These are phyloP conservation scores for Epinephelus lanceolatus DNA, from an alignment of 2,113 vertebrate genomes.

Conservation along the genomic window DNA sequence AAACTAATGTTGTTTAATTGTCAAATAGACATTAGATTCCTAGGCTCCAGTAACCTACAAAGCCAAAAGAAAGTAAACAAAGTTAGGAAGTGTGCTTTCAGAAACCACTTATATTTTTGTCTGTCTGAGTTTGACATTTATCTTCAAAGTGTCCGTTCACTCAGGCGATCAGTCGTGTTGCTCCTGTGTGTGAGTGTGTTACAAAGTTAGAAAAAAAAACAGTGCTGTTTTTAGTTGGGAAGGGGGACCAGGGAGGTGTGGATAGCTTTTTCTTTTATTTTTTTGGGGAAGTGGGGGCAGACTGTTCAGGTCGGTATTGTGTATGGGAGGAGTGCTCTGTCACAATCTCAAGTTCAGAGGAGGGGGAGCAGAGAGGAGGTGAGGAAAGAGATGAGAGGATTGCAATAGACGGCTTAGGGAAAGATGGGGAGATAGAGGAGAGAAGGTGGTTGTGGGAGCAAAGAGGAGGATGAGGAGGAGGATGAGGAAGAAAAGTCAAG, in stretches of 20 bases:
- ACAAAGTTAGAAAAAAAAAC: background rate
- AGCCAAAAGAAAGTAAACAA: background rate
- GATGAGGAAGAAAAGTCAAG: slow-evolving; percentile 43
- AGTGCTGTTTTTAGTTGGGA: background rate
- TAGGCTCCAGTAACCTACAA: background rate
- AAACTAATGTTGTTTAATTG: background rate
- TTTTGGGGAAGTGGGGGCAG: background rate
- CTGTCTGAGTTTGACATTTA: background rate
- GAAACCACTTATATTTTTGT: background rate
- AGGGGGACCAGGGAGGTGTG: background rate
- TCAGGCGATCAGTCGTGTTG: background rate
- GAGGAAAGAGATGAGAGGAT: slow-evolving; percentile 25
- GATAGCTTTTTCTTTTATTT: slow-evolving; percentile 2
- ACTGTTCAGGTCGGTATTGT: slow-evolving; percentile 14
- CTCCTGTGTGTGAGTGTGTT: background rate
- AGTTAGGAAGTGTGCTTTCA: background rate
- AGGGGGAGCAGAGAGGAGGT: background rate
- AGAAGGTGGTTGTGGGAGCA: background rate
- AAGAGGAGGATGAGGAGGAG: background rate
- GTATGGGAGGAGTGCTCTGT: background rate
- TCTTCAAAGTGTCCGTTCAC: slow-evolving; percentile 5
- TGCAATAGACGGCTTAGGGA: slow-evolving; percentile 25
- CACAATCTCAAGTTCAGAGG: slow-evolving; percentile 12
- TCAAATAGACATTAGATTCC: background rate
- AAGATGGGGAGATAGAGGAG: slow-evolving; percentile 42